Evolutionary conservation across 1,140 invertebrate species (phyloP).

Genomic region (Formica selysi): DNA sequence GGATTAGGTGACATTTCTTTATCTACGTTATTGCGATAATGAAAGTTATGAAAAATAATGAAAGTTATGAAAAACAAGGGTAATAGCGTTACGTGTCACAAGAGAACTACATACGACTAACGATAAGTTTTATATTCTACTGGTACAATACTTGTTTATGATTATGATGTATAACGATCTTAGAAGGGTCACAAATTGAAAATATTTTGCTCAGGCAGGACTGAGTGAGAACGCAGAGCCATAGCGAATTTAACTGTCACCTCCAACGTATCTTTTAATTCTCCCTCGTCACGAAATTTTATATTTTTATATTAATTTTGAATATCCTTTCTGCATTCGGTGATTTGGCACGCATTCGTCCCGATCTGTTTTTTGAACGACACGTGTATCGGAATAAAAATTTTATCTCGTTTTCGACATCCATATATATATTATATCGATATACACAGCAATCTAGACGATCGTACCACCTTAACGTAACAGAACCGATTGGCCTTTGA

Average conservation of each 20-base stretch:
- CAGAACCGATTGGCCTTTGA: not conserved
- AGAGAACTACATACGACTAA: not conserved
- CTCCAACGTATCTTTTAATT: not conserved
- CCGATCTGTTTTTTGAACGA: not conserved
- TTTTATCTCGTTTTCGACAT: not conserved
- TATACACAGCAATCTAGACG: not conserved
- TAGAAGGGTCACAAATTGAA: not conserved
- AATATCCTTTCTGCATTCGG: not conserved
- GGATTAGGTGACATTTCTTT: too few relatives aligned
- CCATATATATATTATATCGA: not conserved
- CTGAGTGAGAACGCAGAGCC: too few relatives aligned
- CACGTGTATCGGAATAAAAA: not conserved
- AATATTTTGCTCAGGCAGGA: not conserved
- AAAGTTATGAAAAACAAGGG: not conserved
- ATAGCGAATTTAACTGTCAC: not conserved
- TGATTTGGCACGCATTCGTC: not conserved
- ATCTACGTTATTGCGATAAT: too few relatives aligned
- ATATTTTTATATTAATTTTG: too few relatives aligned
- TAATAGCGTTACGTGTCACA: not conserved
- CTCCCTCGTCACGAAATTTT: not conserved
- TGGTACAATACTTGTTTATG: not conserved
- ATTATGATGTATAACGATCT: not conserved
- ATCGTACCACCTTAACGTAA: not conserved
- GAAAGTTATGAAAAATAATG: not conserved
- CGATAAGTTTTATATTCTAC: not conserved